Percentiles rank a stretch among this genome's conserved stretches.
phyloP scores from a whole-genome alignment of 2,113 vertebrate species.

The Thalassarche chlororhynchos region DNA sequence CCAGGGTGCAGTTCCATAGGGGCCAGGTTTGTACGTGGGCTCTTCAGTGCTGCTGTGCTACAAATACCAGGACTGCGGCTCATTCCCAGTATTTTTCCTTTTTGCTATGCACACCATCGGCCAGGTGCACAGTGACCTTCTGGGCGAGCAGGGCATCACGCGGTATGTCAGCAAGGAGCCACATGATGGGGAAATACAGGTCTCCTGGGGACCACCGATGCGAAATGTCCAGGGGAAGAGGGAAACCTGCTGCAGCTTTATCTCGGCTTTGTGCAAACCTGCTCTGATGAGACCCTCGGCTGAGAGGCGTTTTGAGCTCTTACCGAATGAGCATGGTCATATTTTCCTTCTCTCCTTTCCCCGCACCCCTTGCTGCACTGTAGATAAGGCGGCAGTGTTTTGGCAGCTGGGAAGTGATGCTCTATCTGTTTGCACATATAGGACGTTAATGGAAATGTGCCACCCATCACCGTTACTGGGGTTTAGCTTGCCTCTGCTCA shows the following conservation, averaged over 20 bases:
- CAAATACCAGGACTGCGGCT: neutral
- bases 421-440: slow-evolving; percentile 18
- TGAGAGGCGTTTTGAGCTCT: neutral
- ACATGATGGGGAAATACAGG: neutral
- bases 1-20: neutral
- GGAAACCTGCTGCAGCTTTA: slow-evolving; percentile 6
- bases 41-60: neutral
- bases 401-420: slow-evolving; percentile 39
- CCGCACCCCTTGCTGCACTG: neutral
- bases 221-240: neutral
- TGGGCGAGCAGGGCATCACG: neutral
- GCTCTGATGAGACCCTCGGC: neutral
- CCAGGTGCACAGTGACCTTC: slow-evolving; percentile 34
- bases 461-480: neutral
- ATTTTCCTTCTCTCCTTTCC: slow-evolving; percentile 26
- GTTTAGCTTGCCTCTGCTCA: neutral
- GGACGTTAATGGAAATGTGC: neutral
- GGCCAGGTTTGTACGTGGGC: neutral
- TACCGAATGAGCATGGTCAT: neutral
- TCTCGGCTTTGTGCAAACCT: neutral
- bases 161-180: neutral
- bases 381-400: slow-evolving; percentile 50
- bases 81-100: slow-evolving; percentile 49
- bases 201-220: neutral
- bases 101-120: neutral